Evolutionary conservation across 2,888 invertebrate species (phyloP).

Genomic region (Trissolcus brochymenae): DNA sequence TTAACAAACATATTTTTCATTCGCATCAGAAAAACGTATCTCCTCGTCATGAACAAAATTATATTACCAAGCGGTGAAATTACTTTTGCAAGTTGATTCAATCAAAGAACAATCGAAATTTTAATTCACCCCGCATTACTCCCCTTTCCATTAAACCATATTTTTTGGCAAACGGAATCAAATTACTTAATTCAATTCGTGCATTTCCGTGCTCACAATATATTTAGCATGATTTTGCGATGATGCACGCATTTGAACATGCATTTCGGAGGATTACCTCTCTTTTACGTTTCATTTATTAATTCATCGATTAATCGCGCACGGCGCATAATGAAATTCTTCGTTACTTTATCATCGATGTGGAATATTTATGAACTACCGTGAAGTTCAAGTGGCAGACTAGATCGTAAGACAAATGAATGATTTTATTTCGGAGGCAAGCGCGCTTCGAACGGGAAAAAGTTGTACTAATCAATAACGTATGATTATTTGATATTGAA

Average conservation of each 20-base stretch:
- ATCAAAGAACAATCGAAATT: too few species aligned
- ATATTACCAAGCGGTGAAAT: slow-evolving; percentile 1
- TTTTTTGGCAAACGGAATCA: not conserved
- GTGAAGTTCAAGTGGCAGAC: too few species aligned
- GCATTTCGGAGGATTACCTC: slow-evolving; percentile 12
- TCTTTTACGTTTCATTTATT: slow-evolving; percentile 20
- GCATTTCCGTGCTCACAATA: slow-evolving; percentile 3
- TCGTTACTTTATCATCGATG: not conserved
- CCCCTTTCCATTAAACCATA: too few species aligned
- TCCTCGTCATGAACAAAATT: not conserved
- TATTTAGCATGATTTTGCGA: slow-evolving; percentile 34
- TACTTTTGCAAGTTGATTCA: not conserved
- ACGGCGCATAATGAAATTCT: not conserved
- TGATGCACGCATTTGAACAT: slow-evolving; percentile 8
- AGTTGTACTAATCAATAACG: slow-evolving; percentile 9
- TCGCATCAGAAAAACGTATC: not conserved
- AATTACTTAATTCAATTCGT: slow-evolving; percentile 21
- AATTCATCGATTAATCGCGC: slow-evolving; percentile 20
- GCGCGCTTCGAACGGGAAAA: not conserved
- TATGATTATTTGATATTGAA: slow-evolving; percentile 9
- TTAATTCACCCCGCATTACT: too few species aligned
- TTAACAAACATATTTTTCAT: too few species aligned
- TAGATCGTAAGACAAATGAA: too few species aligned
- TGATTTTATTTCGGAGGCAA: too few species aligned
- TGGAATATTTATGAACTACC: not conserved